Evolutionary conservation across 2,888 invertebrate species (phyloP), one percentile per base, ranked within the genome.

Genomic region (Eristalis tenax): DNA sequence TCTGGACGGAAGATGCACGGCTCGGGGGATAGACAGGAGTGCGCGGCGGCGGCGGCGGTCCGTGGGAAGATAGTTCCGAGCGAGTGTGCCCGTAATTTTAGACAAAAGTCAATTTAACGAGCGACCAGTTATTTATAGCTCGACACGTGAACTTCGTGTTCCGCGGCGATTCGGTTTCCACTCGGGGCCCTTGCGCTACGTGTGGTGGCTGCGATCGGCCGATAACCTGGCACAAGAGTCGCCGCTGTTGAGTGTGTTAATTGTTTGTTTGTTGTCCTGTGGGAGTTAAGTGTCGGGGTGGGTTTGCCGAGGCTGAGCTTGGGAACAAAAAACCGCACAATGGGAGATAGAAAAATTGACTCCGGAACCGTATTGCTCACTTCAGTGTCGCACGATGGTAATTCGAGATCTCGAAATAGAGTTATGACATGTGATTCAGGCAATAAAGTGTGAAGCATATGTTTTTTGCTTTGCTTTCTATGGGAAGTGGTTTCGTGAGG

Each of bases 201-300:
- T 28, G 10, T 13, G 23, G 23, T 68, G 28, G 63, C 28, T 57
- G 61, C 74, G 83, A 83, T 82, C 75, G 59, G 11, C 68, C 38
- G 83, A 83, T 83, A 83, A 83, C 87, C 87, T 83, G 83, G 61
- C 70, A 56, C 56, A 61, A 13, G 13, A 38, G 38, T 59, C 15
- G n/a, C 59, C 26, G 23, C 26, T 59, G 82, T 78, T 82, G 71
- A 81, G 83, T 83, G 88, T 91, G 92, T 92, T 92, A 92, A 92
- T 92, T 92, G 92, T 92, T 92, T 92, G 91, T 92, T 92, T 92
- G 92, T 90, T 91, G 91, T 92, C 90, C 88, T 91, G 90, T 92
- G 91, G 89, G 90, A 90, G 89, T 91, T 90, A 90, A 92, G 90
- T 91, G 90, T 75, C 87, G 88, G 91, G 91, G 90, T 90, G 90